These are phyloP conservation scores for Rhagonycha fulva DNA, from an alignment of 2,888 invertebrate genomes.

Conservation along the genomic window DNA sequence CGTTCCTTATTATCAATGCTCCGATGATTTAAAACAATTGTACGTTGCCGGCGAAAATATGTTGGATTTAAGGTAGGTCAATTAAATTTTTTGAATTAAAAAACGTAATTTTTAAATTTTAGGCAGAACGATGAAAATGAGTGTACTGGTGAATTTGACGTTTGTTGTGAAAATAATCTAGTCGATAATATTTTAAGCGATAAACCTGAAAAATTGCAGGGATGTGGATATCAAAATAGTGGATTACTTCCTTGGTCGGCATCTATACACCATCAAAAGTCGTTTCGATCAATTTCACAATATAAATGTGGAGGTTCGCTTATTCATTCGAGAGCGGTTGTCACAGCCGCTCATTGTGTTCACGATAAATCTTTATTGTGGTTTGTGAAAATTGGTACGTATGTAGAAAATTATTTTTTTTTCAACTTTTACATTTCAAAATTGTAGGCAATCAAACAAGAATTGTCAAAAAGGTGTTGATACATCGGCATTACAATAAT, in stretches of 20 bases:
- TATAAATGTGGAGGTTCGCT: conserved; percentile 78
- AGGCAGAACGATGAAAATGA: background rate
- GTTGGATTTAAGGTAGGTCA: conserved; percentile 20
- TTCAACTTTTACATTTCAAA: background rate
- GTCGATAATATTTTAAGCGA: background rate
- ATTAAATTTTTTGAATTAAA: background rate
- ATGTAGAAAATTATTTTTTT: background rate
- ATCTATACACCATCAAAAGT: background rate
- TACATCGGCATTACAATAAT: conserved; percentile 64
- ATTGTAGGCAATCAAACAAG: conserved; percentile 62
- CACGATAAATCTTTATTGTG: conserved; percentile 36
- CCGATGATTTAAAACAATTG: conserved; percentile 16
- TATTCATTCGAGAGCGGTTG: conserved; percentile 69
- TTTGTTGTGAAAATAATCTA: background rate
- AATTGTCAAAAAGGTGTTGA: conserved; percentile 57
- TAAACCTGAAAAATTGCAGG: background rate
- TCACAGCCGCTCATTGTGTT: conserved; percentile 78
- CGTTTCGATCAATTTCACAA: background rate
- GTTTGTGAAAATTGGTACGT: conserved; percentile 29
- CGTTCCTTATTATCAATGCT: conserved; percentile 29
- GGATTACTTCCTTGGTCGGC: background rate
- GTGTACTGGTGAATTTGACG: background rate
- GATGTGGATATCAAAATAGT: background rate
- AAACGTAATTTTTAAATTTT: background rate
- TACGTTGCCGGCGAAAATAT: conserved; percentile 18